A percentile compares a stretch with the other conserved stretches of the same genome.
Conservation (phyloP, 2,113 vertebrate genomes). For the Aptenodytes forsteri region DNA sequence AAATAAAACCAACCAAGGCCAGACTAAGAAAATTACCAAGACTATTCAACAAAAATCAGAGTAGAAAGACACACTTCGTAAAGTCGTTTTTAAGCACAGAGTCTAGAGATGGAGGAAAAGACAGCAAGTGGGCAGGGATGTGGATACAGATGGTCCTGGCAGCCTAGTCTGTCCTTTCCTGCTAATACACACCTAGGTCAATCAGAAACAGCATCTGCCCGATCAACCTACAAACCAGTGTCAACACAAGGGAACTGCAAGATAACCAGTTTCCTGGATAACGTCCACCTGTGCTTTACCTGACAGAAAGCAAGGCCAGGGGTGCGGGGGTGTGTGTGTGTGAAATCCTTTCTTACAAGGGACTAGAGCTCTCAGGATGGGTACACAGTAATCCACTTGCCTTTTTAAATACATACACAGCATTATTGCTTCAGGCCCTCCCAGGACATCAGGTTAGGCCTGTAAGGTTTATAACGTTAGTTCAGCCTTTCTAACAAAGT, state of each 20-base stretch:
- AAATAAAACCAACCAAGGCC: background rate
- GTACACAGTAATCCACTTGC: background rate
- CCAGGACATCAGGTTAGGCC: background rate
- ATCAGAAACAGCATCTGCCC: background rate
- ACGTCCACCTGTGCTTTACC: background rate
- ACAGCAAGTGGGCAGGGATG: background rate
- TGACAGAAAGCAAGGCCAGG: background rate
- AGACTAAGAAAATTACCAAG: background rate
- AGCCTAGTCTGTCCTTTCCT: background rate
- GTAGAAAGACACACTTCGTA: background rate
- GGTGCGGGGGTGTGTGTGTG: rapidly evolving
- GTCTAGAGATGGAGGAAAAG: background rate
- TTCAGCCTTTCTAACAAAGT: background rate
- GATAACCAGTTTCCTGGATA: background rate
- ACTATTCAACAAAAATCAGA: background rate
- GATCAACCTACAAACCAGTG: background rate
- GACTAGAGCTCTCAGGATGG: no score
- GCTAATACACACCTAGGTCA: no score
- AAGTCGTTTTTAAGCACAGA: background rate
- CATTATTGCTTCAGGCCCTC: background rate
- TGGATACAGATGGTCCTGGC: background rate
- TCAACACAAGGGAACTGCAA: background rate
- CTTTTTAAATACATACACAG: background rate
- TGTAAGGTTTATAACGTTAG: background rate
- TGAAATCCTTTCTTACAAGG: background rate